Conservation (phyloP, 2,797 vertebrate genomes). For the Avahi laniger region DNA sequence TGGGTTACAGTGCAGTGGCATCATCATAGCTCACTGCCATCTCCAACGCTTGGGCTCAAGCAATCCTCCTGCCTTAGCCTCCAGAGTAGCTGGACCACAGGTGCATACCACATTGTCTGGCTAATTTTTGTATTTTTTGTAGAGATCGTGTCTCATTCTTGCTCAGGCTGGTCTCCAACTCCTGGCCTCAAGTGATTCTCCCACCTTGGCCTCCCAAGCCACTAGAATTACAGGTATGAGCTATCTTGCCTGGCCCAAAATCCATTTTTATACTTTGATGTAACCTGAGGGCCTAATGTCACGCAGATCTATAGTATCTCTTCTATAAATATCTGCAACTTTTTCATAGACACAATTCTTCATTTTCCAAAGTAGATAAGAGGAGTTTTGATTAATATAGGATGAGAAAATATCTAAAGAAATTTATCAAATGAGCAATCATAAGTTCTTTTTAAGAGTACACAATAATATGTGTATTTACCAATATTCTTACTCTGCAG, state of each 20-base stretch:
- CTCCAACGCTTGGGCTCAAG: no score
- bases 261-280: background rate
- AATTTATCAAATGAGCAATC: background rate
- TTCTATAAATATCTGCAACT: background rate
- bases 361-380: conserved; percentile 19
- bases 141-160: no score
- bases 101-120: no score
- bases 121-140: no score
- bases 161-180: no score
- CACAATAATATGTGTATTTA: background rate
- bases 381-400: background rate
- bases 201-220: no score
- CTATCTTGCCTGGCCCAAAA: background rate
- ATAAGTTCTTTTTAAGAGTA: conserved; percentile 1
- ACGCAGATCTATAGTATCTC: background rate
- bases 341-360: background rate
- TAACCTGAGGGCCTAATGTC: background rate
- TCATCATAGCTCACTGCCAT: no score
- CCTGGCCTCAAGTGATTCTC: no score
- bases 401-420: background rate
- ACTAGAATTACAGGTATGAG: no score
- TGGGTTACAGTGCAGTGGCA: no score
- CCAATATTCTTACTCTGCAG: background rate
- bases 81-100: no score
- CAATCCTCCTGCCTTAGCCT: no score